phyloP scores from a whole-genome alignment of 2,888 invertebrate species.

The Leptinotarsa haldemani region DNA sequence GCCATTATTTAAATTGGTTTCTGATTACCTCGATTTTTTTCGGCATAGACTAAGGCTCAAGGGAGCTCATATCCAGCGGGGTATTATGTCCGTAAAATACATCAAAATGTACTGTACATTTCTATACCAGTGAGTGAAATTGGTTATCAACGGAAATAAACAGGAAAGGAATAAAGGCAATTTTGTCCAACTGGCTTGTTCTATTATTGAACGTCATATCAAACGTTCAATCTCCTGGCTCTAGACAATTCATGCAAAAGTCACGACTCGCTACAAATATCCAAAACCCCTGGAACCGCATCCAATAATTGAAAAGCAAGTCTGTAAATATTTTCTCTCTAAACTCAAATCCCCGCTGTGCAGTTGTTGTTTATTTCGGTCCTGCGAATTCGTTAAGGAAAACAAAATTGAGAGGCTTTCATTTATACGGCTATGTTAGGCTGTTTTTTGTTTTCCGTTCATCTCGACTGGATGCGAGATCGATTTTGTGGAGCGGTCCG shows the following conservation, averaged over 20 bases:
- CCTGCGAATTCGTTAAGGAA: slow-evolving; percentile 6
- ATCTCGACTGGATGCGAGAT: background rate
- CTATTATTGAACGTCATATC: background rate
- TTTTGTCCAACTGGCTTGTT: background rate
- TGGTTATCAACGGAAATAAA: background rate
- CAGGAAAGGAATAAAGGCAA: background rate
- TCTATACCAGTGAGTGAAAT: background rate
- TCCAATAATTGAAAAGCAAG: slow-evolving; percentile 10
- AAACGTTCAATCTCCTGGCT: background rate
- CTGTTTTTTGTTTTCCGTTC: slow-evolving; percentile 10
- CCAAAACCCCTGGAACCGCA: background rate
- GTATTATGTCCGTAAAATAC: too few relatives aligned
- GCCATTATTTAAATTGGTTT: too few relatives aligned
- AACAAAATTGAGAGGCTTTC: slow-evolving; percentile 11
- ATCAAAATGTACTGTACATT: too few relatives aligned
- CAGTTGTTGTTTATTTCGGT: slow-evolving; percentile 7
- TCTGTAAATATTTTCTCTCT: background rate
- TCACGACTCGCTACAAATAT: background rate
- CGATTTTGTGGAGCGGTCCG: background rate
- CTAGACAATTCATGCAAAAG: background rate
- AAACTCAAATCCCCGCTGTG: background rate
- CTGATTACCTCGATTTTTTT: too few relatives aligned
- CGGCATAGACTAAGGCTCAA: too few relatives aligned
- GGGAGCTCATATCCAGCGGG: too few relatives aligned
- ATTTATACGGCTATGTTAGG: slow-evolving; percentile 7